Conservation (phyloP, 2,797 vertebrate species). For the Acrossocheilus fasciatus region DNA sequence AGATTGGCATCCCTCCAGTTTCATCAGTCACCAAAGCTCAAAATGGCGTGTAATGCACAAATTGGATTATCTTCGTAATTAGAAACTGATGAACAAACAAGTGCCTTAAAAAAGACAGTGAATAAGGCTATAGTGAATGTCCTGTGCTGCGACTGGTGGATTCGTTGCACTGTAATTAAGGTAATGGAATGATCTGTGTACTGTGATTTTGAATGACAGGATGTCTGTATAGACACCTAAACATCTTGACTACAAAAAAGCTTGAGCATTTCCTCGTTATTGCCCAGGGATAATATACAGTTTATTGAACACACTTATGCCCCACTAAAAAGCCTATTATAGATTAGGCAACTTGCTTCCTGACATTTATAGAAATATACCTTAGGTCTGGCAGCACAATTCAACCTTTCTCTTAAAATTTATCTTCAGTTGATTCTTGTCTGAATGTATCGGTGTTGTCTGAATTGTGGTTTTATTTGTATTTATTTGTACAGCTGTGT, state of each 20-base stretch:
- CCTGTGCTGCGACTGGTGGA: constrained; percentile 28
- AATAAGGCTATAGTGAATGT: constrained; percentile 1
- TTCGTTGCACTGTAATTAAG: constrained; percentile 46
- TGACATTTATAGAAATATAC: neutral
- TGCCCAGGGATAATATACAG: neutral
- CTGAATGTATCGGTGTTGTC: neutral
- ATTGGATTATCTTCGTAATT: constrained; percentile 71
- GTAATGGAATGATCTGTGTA: neutral
- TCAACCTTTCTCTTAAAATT: neutral
- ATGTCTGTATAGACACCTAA: neutral
- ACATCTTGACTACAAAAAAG: neutral
- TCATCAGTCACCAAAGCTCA: constrained; percentile 71
- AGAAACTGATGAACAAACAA: constrained; percentile 64
- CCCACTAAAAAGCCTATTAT: neutral
- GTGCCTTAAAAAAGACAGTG: constrained; percentile 1
- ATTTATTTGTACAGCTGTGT: neutral
- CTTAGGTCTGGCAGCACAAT: neutral
- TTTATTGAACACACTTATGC: neutral
- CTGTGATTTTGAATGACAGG: neutral
- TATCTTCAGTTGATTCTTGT: neutral
- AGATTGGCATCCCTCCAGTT: constrained; percentile 69
- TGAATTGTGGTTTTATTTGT: neutral
- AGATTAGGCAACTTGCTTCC: neutral
- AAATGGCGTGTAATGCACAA: constrained; percentile 72
- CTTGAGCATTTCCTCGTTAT: neutral